These are phyloP conservation scores for Anas platyrhynchos DNA, from an alignment of 2,113 vertebrate species.

Conservation along the genomic window DNA sequence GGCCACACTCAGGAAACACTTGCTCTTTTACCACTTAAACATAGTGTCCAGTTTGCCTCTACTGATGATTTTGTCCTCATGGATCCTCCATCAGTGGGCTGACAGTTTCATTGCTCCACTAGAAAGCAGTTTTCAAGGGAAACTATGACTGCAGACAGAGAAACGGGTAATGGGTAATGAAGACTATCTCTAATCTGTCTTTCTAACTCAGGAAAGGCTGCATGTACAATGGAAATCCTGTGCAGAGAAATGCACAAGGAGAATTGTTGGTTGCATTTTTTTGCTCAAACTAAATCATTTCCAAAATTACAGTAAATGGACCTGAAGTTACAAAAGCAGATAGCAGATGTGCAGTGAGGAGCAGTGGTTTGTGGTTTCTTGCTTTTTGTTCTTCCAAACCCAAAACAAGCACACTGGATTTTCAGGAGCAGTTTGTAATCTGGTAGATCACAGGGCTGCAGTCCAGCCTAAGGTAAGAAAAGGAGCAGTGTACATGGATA, in stretches of 20 bases:
- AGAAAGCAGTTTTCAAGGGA: neutral
- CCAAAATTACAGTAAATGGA: neutral
- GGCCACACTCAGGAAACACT: neutral
- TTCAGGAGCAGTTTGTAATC: neutral
- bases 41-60: neutral
- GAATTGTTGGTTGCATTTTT: neutral
- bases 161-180: neutral
- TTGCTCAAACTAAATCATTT: neutral
- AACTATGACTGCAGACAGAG: neutral
- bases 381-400: neutral
- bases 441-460: neutral
- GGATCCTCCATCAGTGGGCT: neutral
- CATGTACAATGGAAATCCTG: neutral
- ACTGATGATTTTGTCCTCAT: neutral
- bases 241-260: neutral
- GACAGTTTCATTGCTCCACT: neutral
- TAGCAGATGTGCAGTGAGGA: neutral
- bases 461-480: neutral
- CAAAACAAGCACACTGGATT: neutral
- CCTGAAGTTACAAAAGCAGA: neutral
- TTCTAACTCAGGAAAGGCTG: neutral
- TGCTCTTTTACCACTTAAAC: neutral
- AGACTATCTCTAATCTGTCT: neutral
- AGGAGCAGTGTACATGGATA: neutral
- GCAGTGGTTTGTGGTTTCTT: neutral